Base-by-base conservation (phyloP, 2,888 invertebrate genomes). In the Clitarchus hookeri region DNA sequence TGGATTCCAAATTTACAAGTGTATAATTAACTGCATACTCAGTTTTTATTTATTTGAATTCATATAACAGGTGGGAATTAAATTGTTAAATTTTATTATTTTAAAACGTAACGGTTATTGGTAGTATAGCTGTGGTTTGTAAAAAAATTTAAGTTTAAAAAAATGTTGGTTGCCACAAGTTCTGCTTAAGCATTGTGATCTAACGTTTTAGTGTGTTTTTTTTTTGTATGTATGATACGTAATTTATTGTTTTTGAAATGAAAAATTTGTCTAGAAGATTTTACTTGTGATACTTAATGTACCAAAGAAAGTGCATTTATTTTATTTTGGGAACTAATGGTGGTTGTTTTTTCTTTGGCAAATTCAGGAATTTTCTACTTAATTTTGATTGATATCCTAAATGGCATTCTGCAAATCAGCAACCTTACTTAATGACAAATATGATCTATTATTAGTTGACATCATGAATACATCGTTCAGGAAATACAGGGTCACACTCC, bases 291-390 rank as follows among this genome's bases (percentile, higher is more conserved):
- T 87, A 86, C 48, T 77, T 84, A 53, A 85, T 82, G 86, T 86
- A 86, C 87, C 87, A 87, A 87, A 87, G 87, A 87, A 83, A 54
- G 84, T 86, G 86, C 85, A 87, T 86, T 87, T 85, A 86, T 86
- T 80, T 85, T 65, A 82, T 83, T 65, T 65, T 65, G 65, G n/a
- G n/a, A 65, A 48, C 48, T 48, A 16, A 48, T 48, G 48, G 48
- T 48, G 48, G 16, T 48, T 48, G 48, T 48, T 48, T 16, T 48
- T 48, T 48, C 16, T 48, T 11, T 48, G 48, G 16, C 16, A 16
- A 48, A 48, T 48, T 48, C 48, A 48, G 11, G 0, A 48, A 48
- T 8, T 16, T 13, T 11, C 3, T 13, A 48, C 16, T 48, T 48
- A 11, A 48, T 48, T 48, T 48, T 48, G 48, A 48, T 48, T 6